Percentiles rank a stretch among this genome's conserved stretches.
Evolutionary conservation across 2,113 vertebrate genomes (phyloP).

Genomic region (Daphoenositta chrysoptera): DNA sequence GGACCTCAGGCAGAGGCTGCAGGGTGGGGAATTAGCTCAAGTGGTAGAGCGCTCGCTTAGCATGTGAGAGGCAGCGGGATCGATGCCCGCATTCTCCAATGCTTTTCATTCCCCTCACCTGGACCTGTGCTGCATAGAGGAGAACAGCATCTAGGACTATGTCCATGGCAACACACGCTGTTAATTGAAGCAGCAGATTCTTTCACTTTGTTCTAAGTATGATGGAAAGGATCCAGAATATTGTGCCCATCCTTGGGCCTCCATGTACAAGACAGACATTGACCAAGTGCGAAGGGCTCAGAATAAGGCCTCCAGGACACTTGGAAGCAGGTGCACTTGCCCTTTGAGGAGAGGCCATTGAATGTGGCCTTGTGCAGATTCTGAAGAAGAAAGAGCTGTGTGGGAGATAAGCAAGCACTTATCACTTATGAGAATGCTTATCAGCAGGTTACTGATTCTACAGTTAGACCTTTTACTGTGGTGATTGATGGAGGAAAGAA

Average conservation of each 20-base stretch:
- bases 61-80: constrained; percentile 27
- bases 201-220: not conserved
- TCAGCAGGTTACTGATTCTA: not conserved
- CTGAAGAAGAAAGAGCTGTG: not conserved
- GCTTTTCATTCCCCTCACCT: not conserved
- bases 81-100: not conserved
- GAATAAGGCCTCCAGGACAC: not conserved
- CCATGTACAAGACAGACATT: not conserved
- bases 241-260: not conserved
- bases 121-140: rapidly evolving
- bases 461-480: not conserved
- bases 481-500: not conserved
- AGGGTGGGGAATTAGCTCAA: not conserved
- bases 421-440: not conserved
- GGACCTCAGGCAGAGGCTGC: not conserved
- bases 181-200: not conserved
- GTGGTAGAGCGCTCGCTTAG: not conserved
- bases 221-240: not conserved
- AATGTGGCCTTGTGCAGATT: not conserved
- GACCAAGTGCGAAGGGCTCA: not conserved
- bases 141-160: not conserved
- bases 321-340: not conserved
- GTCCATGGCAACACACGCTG: not conserved
- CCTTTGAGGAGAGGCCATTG: not conserved
- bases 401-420: not conserved